Evolutionary conservation across 37 sponge, comb jelly and placozoan genomes (phyloP), one percentile per base, ranked within the genome.

Genomic region (Beroe ovata): DNA sequence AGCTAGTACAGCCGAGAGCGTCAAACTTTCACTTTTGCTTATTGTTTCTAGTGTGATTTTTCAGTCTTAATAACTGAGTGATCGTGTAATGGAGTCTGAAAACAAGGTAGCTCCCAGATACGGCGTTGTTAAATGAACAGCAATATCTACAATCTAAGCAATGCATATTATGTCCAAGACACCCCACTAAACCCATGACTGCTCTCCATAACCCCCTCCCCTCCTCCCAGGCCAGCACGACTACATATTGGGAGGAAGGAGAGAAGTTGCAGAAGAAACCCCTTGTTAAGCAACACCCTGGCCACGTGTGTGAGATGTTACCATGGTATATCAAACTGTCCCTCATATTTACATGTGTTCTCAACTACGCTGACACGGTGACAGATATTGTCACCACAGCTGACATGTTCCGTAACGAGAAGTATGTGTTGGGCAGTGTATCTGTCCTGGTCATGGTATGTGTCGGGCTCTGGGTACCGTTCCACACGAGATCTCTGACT

Each of bases 311-410:
- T 61, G 63, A 20, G 21, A 26, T 61, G 26, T 25, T 61, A 6
- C 63, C 63, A 3, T 25, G 22, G 63, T 26, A 6, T 16, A 61
- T 25, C 22, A 61, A 61, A 16, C 22, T 61, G 21, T 61, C 63
- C 26, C n/a, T 61, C 23, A 4, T 61, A 4, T 4, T 25, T 16
- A 61, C 28, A 16, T 61, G 63, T 25, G 23, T 61, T 4, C 21
- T 61, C 63, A 61, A 61, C 63, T 61, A 61, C 63, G 28, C 28
- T 20, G 63, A 61, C 63, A 61, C 63, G 20, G n/a, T 61, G 23
- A 61, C 63, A 26, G 63, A 61, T 61, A 4, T 61, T 20, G 63
- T 61, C 23, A 61, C 63, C 8, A 25, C 63, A 3, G n/a, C 21
- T 61, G 63, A 25, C 63, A 61, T 61, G 63, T 61, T 61, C 28